These are phyloP conservation scores for Ctenopoma multispine DNA, from an alignment of 2,797 vertebrate genomes.

Conservation along the genomic window DNA sequence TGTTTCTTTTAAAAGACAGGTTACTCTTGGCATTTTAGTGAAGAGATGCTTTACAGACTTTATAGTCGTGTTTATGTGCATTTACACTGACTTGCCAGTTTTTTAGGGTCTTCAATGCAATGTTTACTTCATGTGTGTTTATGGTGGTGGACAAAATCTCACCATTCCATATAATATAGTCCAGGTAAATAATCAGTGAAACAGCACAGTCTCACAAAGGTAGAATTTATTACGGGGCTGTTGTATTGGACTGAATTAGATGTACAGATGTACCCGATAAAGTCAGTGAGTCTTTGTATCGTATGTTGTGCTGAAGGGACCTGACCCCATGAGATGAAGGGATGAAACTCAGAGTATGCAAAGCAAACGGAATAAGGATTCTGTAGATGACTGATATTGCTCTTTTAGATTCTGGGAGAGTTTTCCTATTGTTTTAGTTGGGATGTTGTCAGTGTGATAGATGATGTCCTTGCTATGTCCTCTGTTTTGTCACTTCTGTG, in stretches of 20 bases:
- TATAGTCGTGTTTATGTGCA: neutral
- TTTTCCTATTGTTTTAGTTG: slow-evolving; percentile 27
- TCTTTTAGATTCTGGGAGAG: slow-evolving; percentile 24
- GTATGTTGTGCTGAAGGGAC: neutral
- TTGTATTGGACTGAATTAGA: too few species aligned
- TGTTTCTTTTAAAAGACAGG: slow-evolving; percentile 45
- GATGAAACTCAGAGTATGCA: slow-evolving; percentile 19
- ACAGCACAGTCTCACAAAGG: neutral
- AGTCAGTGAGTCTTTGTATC: neutral
- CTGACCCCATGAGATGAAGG: slow-evolving; percentile 17
- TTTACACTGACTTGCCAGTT: slow-evolving; percentile 1
- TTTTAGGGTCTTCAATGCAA: slow-evolving; percentile 16
- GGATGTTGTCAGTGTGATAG: slow-evolving; percentile 64
- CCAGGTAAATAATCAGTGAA: neutral
- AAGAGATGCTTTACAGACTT: slow-evolving; percentile 17
- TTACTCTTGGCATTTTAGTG: slow-evolving; percentile 17
- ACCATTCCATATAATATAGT: neutral
- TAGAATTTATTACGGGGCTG: too few species aligned
- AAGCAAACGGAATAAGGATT: slow-evolving; percentile 21
- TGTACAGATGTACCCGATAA: slow-evolving; percentile 1
- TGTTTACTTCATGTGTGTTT: neutral
- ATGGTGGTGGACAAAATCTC: neutral
- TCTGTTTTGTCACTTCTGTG: slow-evolving; percentile 51
- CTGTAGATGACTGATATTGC: slow-evolving; percentile 35
- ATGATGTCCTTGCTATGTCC: slow-evolving; percentile 66